Conservation (phyloP, 1,140 invertebrate genomes). For the Reticulitermes speratus region DNA sequence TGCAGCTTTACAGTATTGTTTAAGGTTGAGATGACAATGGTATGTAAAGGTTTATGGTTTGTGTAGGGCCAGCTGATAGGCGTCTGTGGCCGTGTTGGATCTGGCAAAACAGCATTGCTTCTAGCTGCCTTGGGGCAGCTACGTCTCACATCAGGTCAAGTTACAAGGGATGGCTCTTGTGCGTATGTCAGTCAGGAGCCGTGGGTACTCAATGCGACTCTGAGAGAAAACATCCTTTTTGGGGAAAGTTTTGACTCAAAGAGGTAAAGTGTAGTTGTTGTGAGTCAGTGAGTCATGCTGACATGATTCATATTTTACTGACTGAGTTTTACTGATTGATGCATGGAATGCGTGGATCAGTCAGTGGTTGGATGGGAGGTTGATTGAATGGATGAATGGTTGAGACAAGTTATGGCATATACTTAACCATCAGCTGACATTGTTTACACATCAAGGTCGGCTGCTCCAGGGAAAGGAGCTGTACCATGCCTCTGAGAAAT, state of each 20-base stretch:
- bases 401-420: too few species aligned
- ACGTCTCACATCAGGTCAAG: slow-evolving; percentile 49
- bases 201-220: slow-evolving; percentile 65
- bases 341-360: not conserved
- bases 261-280: slow-evolving; percentile 36
- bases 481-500: too few species aligned
- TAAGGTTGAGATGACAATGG: too few species aligned
- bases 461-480: too few species aligned
- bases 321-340: not conserved
- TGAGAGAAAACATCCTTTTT: slow-evolving; percentile 71
- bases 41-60: not conserved
- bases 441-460: too few species aligned
- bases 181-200: slow-evolving; percentile 69
- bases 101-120: slow-evolving; percentile 68
- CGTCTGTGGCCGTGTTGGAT: slow-evolving; percentile 65
- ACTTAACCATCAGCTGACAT: too few species aligned
- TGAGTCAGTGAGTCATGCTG: slow-evolving; percentile 26
- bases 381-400: too few species aligned
- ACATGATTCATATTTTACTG: not conserved
- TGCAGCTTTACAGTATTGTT: too few species aligned
- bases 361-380: not conserved
- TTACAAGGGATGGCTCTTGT: slow-evolving; percentile 57
- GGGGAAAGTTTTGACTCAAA: slow-evolving; percentile 54
- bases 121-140: slow-evolving; percentile 63
- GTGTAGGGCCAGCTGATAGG: slow-evolving; percentile 59